Base-by-base conservation (phyloP, 2,113 vertebrate species). In the Psephotus haematonotus region DNA sequence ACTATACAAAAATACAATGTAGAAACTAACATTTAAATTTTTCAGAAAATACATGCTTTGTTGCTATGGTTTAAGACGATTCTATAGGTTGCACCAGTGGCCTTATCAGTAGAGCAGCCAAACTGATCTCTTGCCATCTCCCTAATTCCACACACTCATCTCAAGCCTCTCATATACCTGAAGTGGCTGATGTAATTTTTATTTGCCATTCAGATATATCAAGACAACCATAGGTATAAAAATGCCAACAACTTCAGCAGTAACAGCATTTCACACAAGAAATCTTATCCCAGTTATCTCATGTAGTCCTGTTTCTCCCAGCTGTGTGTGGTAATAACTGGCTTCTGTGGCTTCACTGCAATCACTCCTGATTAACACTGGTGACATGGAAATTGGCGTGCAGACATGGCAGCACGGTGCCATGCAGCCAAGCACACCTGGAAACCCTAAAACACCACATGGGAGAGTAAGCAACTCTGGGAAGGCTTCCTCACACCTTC, bases 351-450 rank as follows among this genome's bases (percentile, higher is more conserved):
- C 24, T 60, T 60, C 63, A 41, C 10, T 49, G 11, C 52, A 83
- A 41, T 53, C 28, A 49, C 16, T 31, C 44, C 50, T 28, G 13
- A 22, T 35, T 46, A 46, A 39, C 46, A 19, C 31, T 0, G 1
- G 68, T 28, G 57, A 65, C 27, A 49, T 53, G 39, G 20, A 67
- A 41, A 75, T 11, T 14, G 4, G 31, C 1, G 1, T 33, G 39
- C 27, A 75, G 68, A 37, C 0, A 3, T 19, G 12, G 72, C 65
- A 59, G 64, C 64, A 11, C 1, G 2, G 23, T 29, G 39, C 43
- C 31, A 31, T 0, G 3, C 6, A 17, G 43, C 17, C 19, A 65
- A n/a, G 14, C 47, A 20, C 29, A 17, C 18, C 28, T 1, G 14
- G 10, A 43, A n/a, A n/a, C 18, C 17, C 41, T 8, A 18, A 27